These are phyloP conservation scores for Spizaetus ornatus DNA, from an alignment of 2,113 vertebrate species.

Conservation along the genomic window DNA sequence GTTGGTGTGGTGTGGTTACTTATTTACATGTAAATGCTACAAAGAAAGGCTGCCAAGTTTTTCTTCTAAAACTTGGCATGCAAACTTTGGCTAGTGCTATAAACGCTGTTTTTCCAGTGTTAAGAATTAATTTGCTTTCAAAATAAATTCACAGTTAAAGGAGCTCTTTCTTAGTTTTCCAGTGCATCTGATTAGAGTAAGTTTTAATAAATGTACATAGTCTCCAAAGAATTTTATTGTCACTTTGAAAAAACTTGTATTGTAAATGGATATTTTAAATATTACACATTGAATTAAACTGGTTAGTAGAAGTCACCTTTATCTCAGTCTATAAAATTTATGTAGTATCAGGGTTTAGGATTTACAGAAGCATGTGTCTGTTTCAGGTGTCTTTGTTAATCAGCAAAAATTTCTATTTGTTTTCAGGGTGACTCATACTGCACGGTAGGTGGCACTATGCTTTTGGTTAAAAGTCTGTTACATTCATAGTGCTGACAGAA, in stretches of 20 bases:
- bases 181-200: not conserved
- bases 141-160: not conserved
- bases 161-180: not conserved
- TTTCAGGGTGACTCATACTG: not conserved
- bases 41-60: conserved; percentile 16
- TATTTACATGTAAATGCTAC: conserved; percentile 37
- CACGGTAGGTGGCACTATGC: not conserved
- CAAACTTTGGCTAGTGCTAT: not conserved
- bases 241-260: not conserved
- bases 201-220: not conserved
- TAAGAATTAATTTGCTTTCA: not conserved
- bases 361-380: not conserved
- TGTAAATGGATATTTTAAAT: not conserved
- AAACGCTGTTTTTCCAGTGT: conserved; percentile 1
- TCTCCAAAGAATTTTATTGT: not conserved
- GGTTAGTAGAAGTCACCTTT: not conserved
- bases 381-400: not conserved
- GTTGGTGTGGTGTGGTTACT: not conserved
- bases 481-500: not conserved
- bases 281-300: not conserved
- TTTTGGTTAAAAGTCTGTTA: not conserved
- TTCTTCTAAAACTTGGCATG: not conserved
- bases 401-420: not conserved
- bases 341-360: not conserved
- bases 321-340: not conserved